Evolutionary conservation across 2,888 invertebrate genomes (phyloP), one percentile per base, ranked within the genome.

Genomic region (Pedicia rivosa): DNA sequence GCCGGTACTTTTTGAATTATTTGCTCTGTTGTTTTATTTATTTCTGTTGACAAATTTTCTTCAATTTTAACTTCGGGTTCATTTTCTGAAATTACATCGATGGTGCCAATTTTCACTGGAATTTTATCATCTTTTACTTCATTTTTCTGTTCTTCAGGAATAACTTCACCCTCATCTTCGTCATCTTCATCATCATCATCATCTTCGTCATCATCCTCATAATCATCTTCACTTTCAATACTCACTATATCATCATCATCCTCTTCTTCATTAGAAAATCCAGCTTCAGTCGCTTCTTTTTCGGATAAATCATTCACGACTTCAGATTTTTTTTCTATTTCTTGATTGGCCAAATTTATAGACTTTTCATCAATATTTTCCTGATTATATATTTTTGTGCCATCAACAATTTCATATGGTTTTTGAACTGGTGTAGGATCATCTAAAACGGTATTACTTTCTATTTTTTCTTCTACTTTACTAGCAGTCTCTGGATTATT

Each of bases 371-470:
- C 38, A 38, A 32, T 35, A 10, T 36, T 33, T 39, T 10, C 22
- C 17, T 38, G 27, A 33, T 59, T 55, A 43, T 65, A 68, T 46
- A 78, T 61, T 15, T 70, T 72, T 9, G 80, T 80, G 10, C 78
- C 80, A 55, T 80, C 78, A 44, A 78, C 58, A 17, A 78, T 63
- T 43, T 67, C 64, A 36, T 29, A 24, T 4, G 12, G 15, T 12
- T 27, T 20, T 20, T 20, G 29, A n/a, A 29, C 20, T 14, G 22
- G 22, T 9, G 36, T 20, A n/a, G 28, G 20, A 5, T 19, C 10
- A n/a, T 17, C 17, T 16, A 22, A 16, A 26, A 24, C 13, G 25
- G 15, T 29, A 3, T 4, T 17, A 17, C 17, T 8, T 19, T 16
- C 2, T 10, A n/a, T 15, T 14, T 24, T 24, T 14, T 13, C 15